phyloP scores from a whole-genome alignment of 2,113 vertebrate genomes.

The Columba livia region DNA sequence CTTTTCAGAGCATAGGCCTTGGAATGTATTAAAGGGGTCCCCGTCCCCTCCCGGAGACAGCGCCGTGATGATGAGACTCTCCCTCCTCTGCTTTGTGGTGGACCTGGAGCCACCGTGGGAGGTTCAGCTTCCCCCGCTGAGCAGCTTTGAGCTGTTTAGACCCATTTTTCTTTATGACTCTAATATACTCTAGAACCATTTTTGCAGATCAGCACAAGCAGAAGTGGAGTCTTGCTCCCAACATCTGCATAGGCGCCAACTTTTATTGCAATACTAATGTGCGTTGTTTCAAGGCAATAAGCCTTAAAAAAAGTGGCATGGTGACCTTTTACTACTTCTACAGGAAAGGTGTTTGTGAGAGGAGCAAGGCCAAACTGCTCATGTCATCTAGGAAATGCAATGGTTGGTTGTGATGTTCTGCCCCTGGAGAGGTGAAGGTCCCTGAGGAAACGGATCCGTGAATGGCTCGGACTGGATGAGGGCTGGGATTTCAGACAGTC shows the following conservation, averaged over 20 bases:
- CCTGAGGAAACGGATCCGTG: neutral
- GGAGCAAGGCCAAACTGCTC: neutral
- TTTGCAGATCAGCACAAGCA: neutral
- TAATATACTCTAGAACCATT: too few species aligned
- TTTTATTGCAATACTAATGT: accelerated
- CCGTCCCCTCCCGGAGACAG: neutral
- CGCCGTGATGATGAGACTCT: accelerated
- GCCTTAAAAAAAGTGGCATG: neutral
- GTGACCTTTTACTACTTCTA: neutral
- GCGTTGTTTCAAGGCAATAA: neutral
- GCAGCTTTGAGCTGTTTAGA: neutral
- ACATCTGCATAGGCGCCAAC: accelerated
- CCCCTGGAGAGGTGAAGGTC: neutral
- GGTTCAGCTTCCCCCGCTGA: too few species aligned
- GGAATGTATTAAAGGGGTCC: accelerated
- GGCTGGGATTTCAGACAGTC: neutral
- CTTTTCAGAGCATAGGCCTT: accelerated
- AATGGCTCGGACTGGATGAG: neutral
- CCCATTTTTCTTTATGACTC: accelerated
- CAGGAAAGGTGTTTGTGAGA: neutral
- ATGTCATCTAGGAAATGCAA: neutral
- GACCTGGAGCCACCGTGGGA: neutral
- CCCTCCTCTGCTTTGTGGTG: accelerated
- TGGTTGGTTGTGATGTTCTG: accelerated
- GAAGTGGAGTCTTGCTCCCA: neutral